These are phyloP conservation scores for Pantelozetes paolii DNA, from an alignment of 2,888 invertebrate species.

Conservation along the genomic window DNA sequence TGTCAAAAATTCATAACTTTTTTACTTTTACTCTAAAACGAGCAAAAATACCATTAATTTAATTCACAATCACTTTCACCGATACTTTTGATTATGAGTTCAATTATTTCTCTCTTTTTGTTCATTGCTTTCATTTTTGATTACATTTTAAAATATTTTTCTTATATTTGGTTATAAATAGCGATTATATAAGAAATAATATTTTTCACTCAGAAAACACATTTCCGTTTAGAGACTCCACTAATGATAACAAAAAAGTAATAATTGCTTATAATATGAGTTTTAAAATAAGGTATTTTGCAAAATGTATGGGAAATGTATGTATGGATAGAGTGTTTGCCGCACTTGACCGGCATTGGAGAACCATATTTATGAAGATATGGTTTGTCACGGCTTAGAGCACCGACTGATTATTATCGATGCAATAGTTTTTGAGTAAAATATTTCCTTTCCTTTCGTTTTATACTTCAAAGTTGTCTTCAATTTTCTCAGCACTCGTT, in stretches of 20 bases:
- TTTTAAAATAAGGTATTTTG: neutral
- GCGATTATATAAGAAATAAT: neutral
- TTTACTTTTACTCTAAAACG: neutral
- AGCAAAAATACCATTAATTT: neutral
- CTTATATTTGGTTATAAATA: neutral
- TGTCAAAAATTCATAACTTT: neutral
- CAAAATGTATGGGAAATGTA: neutral
- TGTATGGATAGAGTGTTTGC: slow-evolving; percentile 4
- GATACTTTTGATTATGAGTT: neutral
- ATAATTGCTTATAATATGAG: neutral
- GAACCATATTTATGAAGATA: slow-evolving; percentile 30
- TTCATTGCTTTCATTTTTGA: neutral
- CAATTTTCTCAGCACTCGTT: neutral
- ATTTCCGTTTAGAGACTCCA: slow-evolving; percentile 7
- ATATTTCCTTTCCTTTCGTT: slow-evolving; percentile 18
- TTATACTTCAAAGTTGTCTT: neutral
- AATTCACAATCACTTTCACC: neutral
- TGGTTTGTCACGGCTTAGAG: slow-evolving; percentile 22
- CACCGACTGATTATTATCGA: slow-evolving; percentile 13
- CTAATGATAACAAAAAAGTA: neutral
- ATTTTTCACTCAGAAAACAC: neutral
- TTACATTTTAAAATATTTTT: neutral
- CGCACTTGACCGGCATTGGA: slow-evolving; percentile 28
- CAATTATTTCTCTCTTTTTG: neutral
- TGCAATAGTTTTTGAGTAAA: slow-evolving; percentile 12